Base-by-base conservation (phyloP, 2,888 invertebrate species). In the Leptogaster cylindrica region DNA sequence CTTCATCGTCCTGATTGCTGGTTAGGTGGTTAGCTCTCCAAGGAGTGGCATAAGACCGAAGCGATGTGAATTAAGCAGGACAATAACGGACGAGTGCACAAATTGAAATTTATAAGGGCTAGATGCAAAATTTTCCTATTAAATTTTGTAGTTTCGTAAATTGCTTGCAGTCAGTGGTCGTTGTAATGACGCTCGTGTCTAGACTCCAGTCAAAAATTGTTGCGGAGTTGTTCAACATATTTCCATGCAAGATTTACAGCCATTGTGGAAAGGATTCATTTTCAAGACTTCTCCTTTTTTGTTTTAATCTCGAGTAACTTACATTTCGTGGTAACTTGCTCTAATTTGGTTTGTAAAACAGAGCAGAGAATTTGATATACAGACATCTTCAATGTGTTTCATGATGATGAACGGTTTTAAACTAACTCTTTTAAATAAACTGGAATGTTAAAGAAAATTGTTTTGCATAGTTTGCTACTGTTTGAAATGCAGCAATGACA, bases 41-140 rank as follows among this genome's bases (percentile, higher is more conserved):
- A 41, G 23, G 28, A 61, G 18, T 61, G 36, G 41, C 41, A 16
- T 44, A 28, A 12, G 44, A 14, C 61, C 28, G 23, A 27, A 27
- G 23, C 51, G 27, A 25, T 51, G 16, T 51, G 51, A 51, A 51
- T 51, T 51, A 51, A 28, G 46, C 46, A 46, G 23, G 61, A 16
- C 61, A 14, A 27, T 27, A 28, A 14, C 61, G 41, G 23, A 20
- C 6, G 14, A n/a, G 18, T 44, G 36, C 44, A 61, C 61, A 61
- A 61, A 61, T 61, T 61, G 61, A 61, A 61, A 61, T 61, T 61
- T 61, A 61, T 61, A 61, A 44, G 61, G 61, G 41, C 44, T 61
- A n/a, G n/a, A 61, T 61, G 61, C 61, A 61, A 61, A 61, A 61
- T 61, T 61, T 61, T 27, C 16, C 61, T 44, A 61, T 61, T 61